These are phyloP conservation scores for Carduelis carduelis DNA, from an alignment of 2,797 vertebrate species.

Conservation along the genomic window DNA sequence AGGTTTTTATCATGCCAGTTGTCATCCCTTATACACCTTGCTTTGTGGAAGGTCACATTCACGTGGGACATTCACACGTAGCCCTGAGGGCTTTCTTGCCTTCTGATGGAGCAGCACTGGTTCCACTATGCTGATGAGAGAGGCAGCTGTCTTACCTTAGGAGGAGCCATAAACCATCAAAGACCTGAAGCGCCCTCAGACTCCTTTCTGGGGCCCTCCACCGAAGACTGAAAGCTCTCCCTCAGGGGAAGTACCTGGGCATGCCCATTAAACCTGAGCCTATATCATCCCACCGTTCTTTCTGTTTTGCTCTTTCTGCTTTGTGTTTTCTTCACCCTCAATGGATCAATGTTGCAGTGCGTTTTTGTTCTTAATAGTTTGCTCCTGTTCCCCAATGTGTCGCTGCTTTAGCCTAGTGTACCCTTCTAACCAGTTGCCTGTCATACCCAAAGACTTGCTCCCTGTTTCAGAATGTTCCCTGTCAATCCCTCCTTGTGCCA, in stretches of 20 bases:
- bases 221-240: neutral
- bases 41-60: neutral
- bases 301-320: neutral
- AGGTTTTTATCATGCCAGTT: accelerated
- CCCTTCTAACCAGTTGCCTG: neutral
- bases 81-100: neutral
- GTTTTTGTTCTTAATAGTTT: neutral
- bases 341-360: neutral
- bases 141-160: neutral
- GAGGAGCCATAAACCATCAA: neutral
- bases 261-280: neutral
- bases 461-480: neutral
- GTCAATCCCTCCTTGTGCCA: neutral
- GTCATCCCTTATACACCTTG: neutral
- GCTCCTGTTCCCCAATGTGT: neutral
- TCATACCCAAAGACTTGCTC: neutral
- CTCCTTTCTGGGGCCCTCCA: neutral
- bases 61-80: accelerated
- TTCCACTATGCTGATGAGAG: neutral
- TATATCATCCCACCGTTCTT: neutral
- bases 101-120: neutral
- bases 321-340: too few species aligned
- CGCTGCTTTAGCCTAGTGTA: neutral
- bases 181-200: accelerated
- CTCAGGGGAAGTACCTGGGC: too few species aligned